Evolutionary conservation across 2,797 vertebrate species (phyloP), one percentile per base, ranked within the genome.

Genomic region (Epinephelus awoara): DNA sequence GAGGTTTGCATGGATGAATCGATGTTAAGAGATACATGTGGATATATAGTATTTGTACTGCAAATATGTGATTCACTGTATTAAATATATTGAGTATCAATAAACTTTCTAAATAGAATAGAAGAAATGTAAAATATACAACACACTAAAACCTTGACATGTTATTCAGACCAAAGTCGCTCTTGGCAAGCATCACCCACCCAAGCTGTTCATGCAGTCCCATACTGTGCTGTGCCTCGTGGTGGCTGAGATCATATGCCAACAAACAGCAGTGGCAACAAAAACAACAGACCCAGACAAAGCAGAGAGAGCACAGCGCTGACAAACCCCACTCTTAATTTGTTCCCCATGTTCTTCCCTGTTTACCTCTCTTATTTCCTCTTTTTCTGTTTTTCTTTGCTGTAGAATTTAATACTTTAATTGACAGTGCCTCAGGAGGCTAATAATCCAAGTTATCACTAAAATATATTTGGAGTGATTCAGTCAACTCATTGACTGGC

Each of bases 251-350:
- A 61, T 69, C 21, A 58, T 63, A 23, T 86, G 90, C 80, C 88
- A 90, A 63, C 55, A 75, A 75, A 67, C 83, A 80, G 83, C 75
- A 74, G 52, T 67, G 55, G 65, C 62, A 69, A 78, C 69, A 72
- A 72, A 80, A 79, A 87, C 83, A 86, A 77, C 71, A 74, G 51
- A 75, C 34, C 69, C 72, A 85, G 75, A 82, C 71, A 65, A 55
- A 77, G 72, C 67, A 65, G 25, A 77, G 23, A 47, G 17, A 65
- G 51, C 51, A 34, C 5, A 62, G 13, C 25, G 18, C 65, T 47
- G 17, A 66, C 25, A 66, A 44, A 57, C 12, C n/a, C 59, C 61
- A 21, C 27, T 58, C 15, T 44, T 27, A 56, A 51, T 68, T 34
- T 52, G 34, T 47, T 46, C 42, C 19, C 38, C 46, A 58, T 25